Evolutionary conservation across 1,140 invertebrate genomes (phyloP), one percentile per base, ranked within the genome.

Genomic region (Pogonognathellus flavescens): DNA sequence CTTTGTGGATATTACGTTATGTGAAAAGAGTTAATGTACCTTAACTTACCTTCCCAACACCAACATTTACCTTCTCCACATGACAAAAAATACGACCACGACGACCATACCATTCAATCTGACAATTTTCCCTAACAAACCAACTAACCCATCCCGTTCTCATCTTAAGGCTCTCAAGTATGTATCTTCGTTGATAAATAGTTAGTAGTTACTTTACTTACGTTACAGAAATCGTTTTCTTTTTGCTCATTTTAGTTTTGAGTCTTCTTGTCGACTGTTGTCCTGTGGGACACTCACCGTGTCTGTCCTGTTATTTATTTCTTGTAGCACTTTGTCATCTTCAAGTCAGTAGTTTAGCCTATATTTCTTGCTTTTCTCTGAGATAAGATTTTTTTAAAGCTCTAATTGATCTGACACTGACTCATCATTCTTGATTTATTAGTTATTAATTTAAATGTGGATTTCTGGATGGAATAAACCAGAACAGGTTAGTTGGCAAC

Each of bases 251-350:
- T 76, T 76, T 50, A 76, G 31, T 50, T 76, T 76, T 76, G 70
- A 31, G 70, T 76, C 70, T 76, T 76, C 70, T 76, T 49, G 70
- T 76, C 70, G 70, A 76, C 25, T 76, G 70, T 76, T 76, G 70
- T 76, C 70, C 70, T 25, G 25, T 76, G 49, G 70, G 70, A 76
- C 70, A 76, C 70, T 76, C 70, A 76, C 49, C 70, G 13, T 76
- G 70, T 76, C 41, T 76, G 14, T 76, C 70, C 70, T 50, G 70
- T 41, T 76, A 31, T 76, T 31, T 50, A n/a, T 16, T 16, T 50
- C 70, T 49, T 76, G 14, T 49, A 25, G 41, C 41, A 49, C 70
- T 16, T 76, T 70, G 22, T 70, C n/a, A 20, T 60, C n/a, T 20
- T 60, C 16, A 66, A 25, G 11, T n/a, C 20, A 25, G 10, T 66